Evolutionary conservation across 2,797 vertebrate genomes (phyloP).

Genomic region (Acipenser transmontanus): DNA sequence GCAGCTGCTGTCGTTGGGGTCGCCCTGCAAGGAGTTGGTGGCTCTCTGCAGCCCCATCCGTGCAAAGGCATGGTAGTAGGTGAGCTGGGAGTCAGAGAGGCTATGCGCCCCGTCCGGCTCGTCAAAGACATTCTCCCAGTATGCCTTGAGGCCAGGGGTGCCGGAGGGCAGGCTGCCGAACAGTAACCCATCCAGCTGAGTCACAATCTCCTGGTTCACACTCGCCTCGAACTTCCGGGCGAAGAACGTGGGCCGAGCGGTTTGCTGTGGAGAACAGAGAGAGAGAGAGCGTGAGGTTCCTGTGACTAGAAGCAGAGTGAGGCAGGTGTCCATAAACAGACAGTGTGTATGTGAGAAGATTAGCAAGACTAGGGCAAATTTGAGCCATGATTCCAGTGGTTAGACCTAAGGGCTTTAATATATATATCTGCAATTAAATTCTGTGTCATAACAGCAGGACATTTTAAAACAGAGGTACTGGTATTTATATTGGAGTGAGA

Average conservation of each 20-base stretch:
- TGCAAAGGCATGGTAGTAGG: conserved; percentile 82
- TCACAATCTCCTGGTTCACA: conserved; percentile 94
- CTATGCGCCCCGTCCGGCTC: conserved; percentile 78
- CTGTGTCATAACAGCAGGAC: no score
- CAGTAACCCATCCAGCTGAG: conserved; percentile 86
- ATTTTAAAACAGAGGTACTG: no score
- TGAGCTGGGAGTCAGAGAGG: conserved; percentile 78
- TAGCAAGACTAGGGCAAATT: no score
- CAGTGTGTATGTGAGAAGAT: not conserved
- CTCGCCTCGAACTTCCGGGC: conserved; percentile 95
- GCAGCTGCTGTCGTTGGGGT: conserved; percentile 78
- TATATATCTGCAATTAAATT: no score
- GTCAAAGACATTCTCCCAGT: conserved; percentile 91
- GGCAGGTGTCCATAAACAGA: conserved; percentile 2
- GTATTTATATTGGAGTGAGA: no score
- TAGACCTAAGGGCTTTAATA: no score
- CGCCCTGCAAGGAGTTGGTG: conserved; percentile 63
- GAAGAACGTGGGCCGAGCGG: conserved; percentile 90
- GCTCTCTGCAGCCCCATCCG: conserved; percentile 79
- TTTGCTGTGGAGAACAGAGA: conserved; percentile 68
- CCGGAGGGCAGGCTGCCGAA: conserved; percentile 78
- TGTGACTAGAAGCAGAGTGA: not conserved
- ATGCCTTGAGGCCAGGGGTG: conserved; percentile 73
- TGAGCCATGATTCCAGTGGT: no score
- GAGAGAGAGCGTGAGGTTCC: conserved; percentile 8